Conservation (phyloP, 2,113 vertebrate species). For the Apteryx owenii region DNA sequence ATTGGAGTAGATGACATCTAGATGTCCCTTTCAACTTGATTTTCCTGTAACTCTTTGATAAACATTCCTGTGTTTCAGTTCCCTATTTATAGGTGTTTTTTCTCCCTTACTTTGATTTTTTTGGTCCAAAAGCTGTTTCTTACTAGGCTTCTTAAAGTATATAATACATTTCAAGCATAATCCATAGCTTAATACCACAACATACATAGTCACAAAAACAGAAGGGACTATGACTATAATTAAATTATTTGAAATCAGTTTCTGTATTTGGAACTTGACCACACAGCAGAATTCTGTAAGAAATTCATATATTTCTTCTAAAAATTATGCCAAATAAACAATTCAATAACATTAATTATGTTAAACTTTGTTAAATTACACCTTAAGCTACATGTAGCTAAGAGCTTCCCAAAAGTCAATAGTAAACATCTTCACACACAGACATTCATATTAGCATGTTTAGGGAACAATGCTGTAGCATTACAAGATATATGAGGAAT, state of each 20-base stretch:
- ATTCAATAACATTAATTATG: not conserved
- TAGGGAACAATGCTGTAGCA: not conserved
- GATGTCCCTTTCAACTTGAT: not conserved
- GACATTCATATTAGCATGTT: not conserved
- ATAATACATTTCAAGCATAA: not conserved
- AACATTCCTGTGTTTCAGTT: not conserved
- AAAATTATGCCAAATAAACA: not conserved
- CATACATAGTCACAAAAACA: not conserved
- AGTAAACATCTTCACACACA: not conserved
- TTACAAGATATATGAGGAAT: not conserved
- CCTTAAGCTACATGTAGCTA: not conserved
- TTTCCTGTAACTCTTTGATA: not conserved
- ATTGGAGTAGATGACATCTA: not conserved
- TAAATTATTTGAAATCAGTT: not conserved
- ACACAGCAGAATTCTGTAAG: not conserved
- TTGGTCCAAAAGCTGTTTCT: not conserved
- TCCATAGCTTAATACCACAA: not conserved
- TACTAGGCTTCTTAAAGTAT: not conserved
- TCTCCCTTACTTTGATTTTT: not conserved
- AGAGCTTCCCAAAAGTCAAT: not conserved
- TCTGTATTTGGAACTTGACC: not conserved
- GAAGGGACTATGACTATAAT: not conserved
- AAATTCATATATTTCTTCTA: not conserved
- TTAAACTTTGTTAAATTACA: not conserved
- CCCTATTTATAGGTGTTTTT: not conserved